Percentiles rank a stretch among this genome's conserved stretches.
Conservation (phyloP, 2,888 invertebrate genomes). For the Monoplex corrugatus region DNA sequence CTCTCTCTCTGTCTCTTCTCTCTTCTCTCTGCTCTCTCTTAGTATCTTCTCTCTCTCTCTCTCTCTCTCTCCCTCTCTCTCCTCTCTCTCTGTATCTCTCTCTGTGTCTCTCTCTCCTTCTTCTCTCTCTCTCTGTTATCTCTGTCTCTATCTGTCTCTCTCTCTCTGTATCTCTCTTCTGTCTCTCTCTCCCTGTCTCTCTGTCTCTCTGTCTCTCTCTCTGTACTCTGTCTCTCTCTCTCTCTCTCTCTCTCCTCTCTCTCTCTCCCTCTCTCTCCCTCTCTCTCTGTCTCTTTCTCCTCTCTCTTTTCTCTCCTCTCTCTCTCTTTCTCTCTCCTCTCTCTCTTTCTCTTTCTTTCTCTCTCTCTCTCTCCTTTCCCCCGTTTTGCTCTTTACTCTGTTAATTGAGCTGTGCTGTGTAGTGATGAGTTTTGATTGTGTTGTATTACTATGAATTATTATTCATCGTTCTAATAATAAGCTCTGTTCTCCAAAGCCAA, state of each 20-base stretch:
- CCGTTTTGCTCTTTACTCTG: background rate
- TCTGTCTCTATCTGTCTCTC: background rate
- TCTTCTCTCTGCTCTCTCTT: too few species aligned
- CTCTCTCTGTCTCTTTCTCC: background rate
- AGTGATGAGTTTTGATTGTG: too few species aligned
- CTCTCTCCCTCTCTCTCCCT: background rate
- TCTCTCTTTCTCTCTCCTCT: background rate
- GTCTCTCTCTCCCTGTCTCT: background rate
- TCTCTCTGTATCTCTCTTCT: background rate
- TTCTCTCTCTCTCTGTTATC: background rate
- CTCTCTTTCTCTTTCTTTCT: background rate
- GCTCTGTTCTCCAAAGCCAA: too few species aligned
- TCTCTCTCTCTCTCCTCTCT: background rate
- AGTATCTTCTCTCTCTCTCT: too few species aligned
- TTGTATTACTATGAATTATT: too few species aligned
- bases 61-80: too few species aligned
- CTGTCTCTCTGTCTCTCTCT: background rate
- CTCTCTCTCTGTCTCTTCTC: too few species aligned
- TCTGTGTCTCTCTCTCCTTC: background rate
- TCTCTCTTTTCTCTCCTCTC: background rate
- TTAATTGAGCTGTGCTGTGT: too few species aligned
- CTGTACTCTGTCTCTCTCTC: background rate
- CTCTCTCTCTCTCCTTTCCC: background rate
- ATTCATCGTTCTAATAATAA: too few species aligned
- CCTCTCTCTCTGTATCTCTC: too few species aligned